Conservation (phyloP, 2,888 invertebrate species). For the Coleophora flavipennella region DNA sequence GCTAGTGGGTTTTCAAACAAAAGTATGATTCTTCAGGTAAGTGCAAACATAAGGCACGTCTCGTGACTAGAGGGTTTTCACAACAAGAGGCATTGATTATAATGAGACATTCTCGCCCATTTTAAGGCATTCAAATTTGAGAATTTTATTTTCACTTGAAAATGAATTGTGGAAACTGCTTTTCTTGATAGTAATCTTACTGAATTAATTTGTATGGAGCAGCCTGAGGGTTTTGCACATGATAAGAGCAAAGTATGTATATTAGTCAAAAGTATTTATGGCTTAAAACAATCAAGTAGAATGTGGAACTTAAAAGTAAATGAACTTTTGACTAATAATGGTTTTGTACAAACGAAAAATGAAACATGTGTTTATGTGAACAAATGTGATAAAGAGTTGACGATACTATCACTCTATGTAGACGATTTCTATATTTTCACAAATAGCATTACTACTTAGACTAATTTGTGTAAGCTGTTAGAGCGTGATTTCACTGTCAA, state of each 20-base stretch:
- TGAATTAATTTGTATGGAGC: conserved; percentile 11
- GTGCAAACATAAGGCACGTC: no score
- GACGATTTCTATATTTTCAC: conserved; percentile 17
- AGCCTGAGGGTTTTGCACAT: conserved; percentile 7
- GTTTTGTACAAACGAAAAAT: conserved; percentile 7
- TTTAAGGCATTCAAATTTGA: no score
- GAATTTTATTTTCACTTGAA: no score
- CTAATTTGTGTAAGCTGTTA: no score
- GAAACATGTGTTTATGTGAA: conserved; percentile 15
- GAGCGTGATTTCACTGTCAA: not conserved
- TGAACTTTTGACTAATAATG: conserved; percentile 6
- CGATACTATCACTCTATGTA: conserved; percentile 16
- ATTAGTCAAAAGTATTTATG: conserved; percentile 16
- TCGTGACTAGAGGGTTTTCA: no score
- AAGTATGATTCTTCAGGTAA: no score
- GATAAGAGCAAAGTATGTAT: conserved; percentile 14
- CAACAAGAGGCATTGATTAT: no score
- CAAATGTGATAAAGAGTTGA: conserved; percentile 2
- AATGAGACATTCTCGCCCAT: no score
- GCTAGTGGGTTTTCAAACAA: no score
- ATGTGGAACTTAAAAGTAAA: conserved; percentile 16
- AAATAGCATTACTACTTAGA: not conserved
- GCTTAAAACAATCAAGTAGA: conserved; percentile 17
- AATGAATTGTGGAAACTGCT: conserved; percentile 12
- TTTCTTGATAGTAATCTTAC: conserved; percentile 14